Conservation (phyloP, 2,797 vertebrate species). For the Cossypha niveicapilla region DNA sequence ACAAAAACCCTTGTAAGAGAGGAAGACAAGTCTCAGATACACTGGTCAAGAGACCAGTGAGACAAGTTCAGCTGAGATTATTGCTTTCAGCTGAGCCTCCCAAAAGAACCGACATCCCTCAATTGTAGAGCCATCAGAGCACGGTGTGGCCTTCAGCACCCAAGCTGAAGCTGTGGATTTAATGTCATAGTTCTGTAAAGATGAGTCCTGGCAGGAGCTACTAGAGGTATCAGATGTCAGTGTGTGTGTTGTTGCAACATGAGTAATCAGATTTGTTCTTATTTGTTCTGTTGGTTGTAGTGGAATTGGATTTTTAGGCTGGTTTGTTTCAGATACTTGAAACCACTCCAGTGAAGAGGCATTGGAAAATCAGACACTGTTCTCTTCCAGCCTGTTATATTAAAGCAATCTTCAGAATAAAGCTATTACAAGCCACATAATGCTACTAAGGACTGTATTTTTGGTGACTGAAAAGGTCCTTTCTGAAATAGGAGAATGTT, state of each 20-base stretch:
- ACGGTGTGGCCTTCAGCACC: background rate
- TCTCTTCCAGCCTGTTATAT: background rate
- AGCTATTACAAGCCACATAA: background rate
- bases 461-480: background rate
- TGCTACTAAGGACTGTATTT: background rate
- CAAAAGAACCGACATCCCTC: fast-evolving
- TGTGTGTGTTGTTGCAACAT: background rate
- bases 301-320: background rate
- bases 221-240: background rate
- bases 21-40: background rate
- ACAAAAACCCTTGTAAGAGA: background rate
- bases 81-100: background rate
- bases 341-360: background rate
- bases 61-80: background rate
- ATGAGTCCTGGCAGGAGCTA: background rate
- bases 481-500: background rate
- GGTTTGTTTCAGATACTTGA: background rate
- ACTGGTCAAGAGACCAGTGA: background rate
- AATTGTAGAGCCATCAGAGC: background rate
- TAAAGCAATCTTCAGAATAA: background rate
- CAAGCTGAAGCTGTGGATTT: background rate
- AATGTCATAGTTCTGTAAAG: background rate
- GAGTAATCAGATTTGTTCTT: background rate
- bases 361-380: background rate
- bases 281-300: background rate